These are phyloP conservation scores for Archips crataeganus DNA, from an alignment of 2,888 invertebrate genomes.

Conservation along the genomic window DNA sequence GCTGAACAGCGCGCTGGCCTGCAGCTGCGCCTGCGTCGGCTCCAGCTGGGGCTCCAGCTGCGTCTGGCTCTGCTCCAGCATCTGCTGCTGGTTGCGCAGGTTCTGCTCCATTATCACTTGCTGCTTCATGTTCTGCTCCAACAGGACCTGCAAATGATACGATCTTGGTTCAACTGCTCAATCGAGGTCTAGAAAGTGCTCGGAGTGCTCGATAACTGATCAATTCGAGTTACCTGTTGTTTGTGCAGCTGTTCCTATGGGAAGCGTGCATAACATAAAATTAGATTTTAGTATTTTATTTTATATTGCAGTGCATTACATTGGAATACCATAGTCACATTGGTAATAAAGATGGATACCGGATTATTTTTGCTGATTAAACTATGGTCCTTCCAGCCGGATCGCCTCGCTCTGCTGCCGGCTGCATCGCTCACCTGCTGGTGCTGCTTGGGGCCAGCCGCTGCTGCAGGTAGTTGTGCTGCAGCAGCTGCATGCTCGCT, in stretches of 20 bases:
- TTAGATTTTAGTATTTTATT: neutral
- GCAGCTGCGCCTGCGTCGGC: conserved; percentile 66
- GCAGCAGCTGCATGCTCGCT: no score
- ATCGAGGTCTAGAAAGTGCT: neutral
- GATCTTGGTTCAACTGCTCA: neutral
- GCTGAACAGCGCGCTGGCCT: conserved; percentile 62
- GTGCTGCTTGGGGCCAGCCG: no score
- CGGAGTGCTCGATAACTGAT: neutral
- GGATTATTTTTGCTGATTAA: no score
- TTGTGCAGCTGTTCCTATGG: conserved; percentile 38
- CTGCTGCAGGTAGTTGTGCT: no score
- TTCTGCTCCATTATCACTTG: conserved; percentile 81
- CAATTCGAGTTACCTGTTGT: conserved; percentile 35
- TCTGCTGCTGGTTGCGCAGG: conserved; percentile 76
- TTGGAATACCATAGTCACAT: neutral
- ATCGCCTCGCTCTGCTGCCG: no score
- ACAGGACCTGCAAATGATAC: conserved; percentile 43
- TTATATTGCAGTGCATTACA: no score
- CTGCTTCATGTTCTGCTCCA: conserved; percentile 72
- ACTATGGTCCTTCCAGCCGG: no score
- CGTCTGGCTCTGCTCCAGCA: conserved; percentile 71
- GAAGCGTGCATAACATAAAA: conserved; percentile 23
- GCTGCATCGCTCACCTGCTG: no score
- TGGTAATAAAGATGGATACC: no score
- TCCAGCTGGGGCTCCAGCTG: conserved; percentile 70